Conservation (phyloP, 2,888 invertebrate species). For the Lamproptera curius region DNA sequence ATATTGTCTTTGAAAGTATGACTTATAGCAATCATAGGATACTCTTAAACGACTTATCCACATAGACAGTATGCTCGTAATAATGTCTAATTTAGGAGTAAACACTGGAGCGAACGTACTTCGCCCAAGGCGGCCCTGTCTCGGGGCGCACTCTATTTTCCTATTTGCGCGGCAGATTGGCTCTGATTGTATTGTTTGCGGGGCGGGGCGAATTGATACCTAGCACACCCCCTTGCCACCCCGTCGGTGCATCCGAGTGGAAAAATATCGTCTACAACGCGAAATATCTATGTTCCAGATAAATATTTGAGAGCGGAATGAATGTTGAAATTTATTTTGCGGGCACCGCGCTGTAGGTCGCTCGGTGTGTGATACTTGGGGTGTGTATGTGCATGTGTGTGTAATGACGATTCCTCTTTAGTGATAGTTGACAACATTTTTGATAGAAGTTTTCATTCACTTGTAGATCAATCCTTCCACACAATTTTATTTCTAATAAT, state of each 20-base stretch:
- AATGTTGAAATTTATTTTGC: constrained; percentile 46
- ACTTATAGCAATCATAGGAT: too few species aligned
- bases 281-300: constrained; percentile 61
- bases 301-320: constrained; percentile 63
- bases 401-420: too few species aligned
- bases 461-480: too few species aligned
- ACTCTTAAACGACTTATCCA: too few species aligned
- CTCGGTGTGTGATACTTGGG: background rate
- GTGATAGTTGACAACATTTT: too few species aligned
- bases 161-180: constrained; percentile 77
- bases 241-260: constrained; percentile 50
- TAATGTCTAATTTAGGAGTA: constrained; percentile 22
- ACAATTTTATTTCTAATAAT: too few species aligned
- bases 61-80: background rate
- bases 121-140: constrained; percentile 58
- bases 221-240: constrained; percentile 30
- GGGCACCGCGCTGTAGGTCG: constrained; percentile 26
- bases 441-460: too few species aligned
- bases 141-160: constrained; percentile 73
- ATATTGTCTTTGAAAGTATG: too few species aligned
- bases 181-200: constrained; percentile 77
- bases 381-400: too few species aligned
- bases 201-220: constrained; percentile 51
- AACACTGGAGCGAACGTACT: constrained; percentile 17
- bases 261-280: constrained; percentile 60